Evolutionary conservation across 2,113 vertebrate species (phyloP).

Genomic region (Oreamnos americanus): DNA sequence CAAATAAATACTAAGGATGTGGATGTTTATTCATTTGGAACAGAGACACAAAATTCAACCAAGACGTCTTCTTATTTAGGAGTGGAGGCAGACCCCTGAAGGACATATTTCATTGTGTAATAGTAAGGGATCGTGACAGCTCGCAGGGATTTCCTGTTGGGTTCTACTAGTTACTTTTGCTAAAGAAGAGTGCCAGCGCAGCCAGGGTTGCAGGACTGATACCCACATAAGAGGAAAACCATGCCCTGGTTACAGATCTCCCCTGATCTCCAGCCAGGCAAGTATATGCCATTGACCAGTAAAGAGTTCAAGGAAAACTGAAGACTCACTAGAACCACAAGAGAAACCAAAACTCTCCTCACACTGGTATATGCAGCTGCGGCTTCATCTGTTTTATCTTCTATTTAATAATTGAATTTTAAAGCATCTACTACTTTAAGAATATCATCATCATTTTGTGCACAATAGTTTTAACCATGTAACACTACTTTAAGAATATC

Average conservation of each 20-base stretch:
- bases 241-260: neutral
- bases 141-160: neutral
- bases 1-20: conserved; percentile 20
- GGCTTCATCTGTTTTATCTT: neutral
- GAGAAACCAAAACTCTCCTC: neutral
- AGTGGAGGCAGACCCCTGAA: neutral
- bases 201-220: neutral
- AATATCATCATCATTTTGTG: neutral
- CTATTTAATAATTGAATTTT: neutral
- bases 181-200: neutral
- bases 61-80: neutral
- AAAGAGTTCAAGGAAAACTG: neutral
- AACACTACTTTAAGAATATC: neutral
- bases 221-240: neutral
- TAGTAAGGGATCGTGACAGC: neutral
- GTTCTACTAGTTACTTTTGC: neutral
- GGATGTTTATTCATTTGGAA: conserved; percentile 13
- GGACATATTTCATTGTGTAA: neutral
- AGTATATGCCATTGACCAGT: neutral
- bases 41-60: neutral
- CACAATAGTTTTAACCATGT: neutral
- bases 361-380: neutral
- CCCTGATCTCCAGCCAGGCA: neutral
- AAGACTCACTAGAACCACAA: neutral
- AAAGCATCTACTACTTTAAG: neutral